These are phyloP conservation scores for Enteromius unitaeniatus DNA, from an alignment of 2,797 vertebrate species.

Conservation along the genomic window DNA sequence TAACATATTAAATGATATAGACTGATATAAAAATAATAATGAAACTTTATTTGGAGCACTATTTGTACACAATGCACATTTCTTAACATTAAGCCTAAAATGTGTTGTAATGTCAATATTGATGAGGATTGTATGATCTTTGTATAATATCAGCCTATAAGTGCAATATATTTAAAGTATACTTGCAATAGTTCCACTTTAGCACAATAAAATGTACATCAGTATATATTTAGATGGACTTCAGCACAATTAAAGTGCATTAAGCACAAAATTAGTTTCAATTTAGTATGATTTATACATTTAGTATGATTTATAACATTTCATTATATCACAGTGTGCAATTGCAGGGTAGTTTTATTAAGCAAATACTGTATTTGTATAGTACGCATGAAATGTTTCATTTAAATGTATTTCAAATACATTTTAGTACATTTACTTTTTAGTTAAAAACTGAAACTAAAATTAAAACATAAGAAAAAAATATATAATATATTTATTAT, in stretches of 20 bases:
- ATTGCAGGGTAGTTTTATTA: not conserved
- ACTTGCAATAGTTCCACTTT: too few relatives aligned
- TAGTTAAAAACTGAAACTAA: not conserved
- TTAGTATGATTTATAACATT: too few relatives aligned
- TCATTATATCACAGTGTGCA: not conserved
- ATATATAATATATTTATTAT: not conserved
- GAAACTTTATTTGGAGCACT: not conserved
- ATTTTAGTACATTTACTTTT: not conserved
- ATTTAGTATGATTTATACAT: not conserved
- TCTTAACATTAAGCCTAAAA: too few relatives aligned
- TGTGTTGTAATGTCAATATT: not conserved
- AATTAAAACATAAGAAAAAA: not conserved
- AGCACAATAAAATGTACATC: too few relatives aligned
- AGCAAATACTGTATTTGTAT: not conserved
- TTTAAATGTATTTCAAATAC: not conserved
- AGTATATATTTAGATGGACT: not conserved
- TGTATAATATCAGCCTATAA: not conserved
- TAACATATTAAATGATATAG: not conserved
- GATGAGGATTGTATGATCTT: not conserved
- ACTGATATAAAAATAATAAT: not conserved
- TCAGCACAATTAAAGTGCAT: not conserved
- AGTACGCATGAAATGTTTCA: not conserved
- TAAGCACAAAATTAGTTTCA: not conserved
- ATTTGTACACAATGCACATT: too few relatives aligned
- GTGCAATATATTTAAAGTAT: not conserved